phyloP scores from a whole-genome alignment of 2,888 invertebrate genomes.

The Aphodius sticticus region DNA sequence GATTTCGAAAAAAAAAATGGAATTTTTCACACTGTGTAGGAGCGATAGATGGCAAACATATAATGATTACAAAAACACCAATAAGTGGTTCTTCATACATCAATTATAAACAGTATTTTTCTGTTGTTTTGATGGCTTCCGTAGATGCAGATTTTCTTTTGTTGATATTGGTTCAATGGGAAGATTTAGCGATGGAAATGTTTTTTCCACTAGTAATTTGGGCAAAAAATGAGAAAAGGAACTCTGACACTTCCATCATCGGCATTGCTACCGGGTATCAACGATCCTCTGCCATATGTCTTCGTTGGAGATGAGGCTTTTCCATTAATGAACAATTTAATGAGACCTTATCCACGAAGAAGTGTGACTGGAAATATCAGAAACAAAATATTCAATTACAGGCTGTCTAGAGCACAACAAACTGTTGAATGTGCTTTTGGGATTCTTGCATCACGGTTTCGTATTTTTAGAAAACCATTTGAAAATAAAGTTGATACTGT shows the following conservation, averaged over 20 bases:
- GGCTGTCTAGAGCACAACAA: slow-evolving; percentile 32
- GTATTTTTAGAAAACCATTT: slow-evolving; percentile 31
- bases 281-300: slow-evolving; percentile 32
- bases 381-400: slow-evolving; percentile 36
- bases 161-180: slow-evolving; percentile 47
- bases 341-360: slow-evolving; percentile 34
- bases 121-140: slow-evolving; percentile 47
- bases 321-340: slow-evolving; percentile 34
- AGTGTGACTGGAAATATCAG: slow-evolving; percentile 16
- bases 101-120: slow-evolving; percentile 48
- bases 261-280: slow-evolving; percentile 31
- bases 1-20: slow-evolving; percentile 47
- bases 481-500: slow-evolving; percentile 22
- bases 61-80: slow-evolving; percentile 45
- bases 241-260: slow-evolving; percentile 41
- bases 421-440: slow-evolving; percentile 36
- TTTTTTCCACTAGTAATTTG: slow-evolving; percentile 44
- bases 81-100: slow-evolving; percentile 47
- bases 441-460: slow-evolving; percentile 29
- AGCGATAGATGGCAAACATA: slow-evolving; percentile 49
- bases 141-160: slow-evolving; percentile 47
- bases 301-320: slow-evolving; percentile 37
- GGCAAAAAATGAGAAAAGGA: slow-evolving; percentile 37
- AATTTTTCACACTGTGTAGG: slow-evolving; percentile 47
- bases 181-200: slow-evolving; percentile 46